A percentile compares a stretch with the other conserved stretches of the same genome.
phyloP scores from a whole-genome alignment of 2,113 vertebrate genomes.

The Malurus cyaneus region DNA sequence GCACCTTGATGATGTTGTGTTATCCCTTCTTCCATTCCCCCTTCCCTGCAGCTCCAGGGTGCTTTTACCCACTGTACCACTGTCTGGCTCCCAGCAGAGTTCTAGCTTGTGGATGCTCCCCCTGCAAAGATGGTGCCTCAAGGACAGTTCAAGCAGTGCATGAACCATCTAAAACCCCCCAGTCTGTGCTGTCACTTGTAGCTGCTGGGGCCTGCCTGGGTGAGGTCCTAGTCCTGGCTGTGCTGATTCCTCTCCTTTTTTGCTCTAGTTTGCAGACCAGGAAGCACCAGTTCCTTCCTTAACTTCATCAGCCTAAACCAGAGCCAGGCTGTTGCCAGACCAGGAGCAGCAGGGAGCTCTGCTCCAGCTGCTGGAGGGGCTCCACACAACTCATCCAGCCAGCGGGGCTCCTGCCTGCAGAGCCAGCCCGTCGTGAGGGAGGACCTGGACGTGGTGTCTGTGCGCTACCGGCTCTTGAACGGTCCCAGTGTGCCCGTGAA shows the following conservation, averaged over 20 bases:
- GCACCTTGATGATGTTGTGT: accelerated
- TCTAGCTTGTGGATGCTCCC: background rate
- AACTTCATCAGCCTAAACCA: slow-evolving; percentile 57
- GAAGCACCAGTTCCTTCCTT: slow-evolving; percentile 21
- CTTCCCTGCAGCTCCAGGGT: background rate
- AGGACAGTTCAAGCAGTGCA: background rate
- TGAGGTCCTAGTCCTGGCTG: background rate
- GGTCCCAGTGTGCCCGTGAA: slow-evolving; percentile 72
- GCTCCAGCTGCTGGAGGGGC: background rate
- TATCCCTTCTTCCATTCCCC: background rate
- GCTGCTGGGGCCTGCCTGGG: background rate
- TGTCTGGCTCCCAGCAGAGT: background rate
- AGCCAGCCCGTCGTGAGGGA: slow-evolving; percentile 81
- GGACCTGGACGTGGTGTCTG: slow-evolving; percentile 85
- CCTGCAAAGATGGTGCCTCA: background rate
- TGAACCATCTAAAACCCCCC: background rate
- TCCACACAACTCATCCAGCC: accelerated
- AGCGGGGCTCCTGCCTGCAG: slow-evolving; percentile 73
- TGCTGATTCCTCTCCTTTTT: background rate
- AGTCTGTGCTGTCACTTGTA: background rate
- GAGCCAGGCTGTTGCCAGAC: slow-evolving; percentile 1
- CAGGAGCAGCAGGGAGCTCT: background rate
- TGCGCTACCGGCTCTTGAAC: slow-evolving; percentile 78
- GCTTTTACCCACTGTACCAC: background rate
- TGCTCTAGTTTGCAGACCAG: slow-evolving; percentile 67